Evolutionary conservation across 2,888 invertebrate genomes (phyloP).

Genomic region (Prosapia bicincta): DNA sequence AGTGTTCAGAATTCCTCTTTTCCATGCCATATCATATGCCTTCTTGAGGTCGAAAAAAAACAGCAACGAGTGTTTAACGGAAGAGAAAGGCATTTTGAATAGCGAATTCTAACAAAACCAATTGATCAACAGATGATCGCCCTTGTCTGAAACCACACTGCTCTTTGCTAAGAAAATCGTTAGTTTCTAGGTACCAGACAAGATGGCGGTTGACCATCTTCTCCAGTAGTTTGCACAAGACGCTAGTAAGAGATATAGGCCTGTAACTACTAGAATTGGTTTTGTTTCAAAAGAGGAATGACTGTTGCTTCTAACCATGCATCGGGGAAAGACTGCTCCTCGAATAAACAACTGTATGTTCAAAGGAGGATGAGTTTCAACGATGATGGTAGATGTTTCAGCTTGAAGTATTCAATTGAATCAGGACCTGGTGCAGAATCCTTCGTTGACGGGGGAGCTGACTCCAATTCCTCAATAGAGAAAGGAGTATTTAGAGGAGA

Average conservation of each 20-base stretch:
- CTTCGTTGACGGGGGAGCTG: neutral
- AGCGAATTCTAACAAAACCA: neutral
- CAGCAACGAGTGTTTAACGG: neutral
- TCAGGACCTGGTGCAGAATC: neutral
- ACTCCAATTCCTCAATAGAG: no score
- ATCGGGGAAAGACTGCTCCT: neutral
- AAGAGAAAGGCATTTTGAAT: conserved; percentile 1
- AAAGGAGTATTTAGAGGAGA: neutral
- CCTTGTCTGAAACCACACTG: neutral
- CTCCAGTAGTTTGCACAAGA: no score
- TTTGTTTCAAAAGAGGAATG: neutral
- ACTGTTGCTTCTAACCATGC: neutral
- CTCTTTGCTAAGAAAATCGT: neutral
- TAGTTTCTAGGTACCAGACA: neutral
- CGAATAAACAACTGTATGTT: neutral
- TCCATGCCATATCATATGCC: conserved; percentile 2
- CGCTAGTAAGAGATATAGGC: neutral
- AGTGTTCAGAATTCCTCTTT: neutral
- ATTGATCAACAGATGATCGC: neutral
- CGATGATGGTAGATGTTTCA: neutral
- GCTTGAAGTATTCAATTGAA: neutral
- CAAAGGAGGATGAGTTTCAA: neutral
- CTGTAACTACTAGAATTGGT: neutral
- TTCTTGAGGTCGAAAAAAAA: conserved; percentile 2
- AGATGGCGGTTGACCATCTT: neutral